A percentile compares a stretch with the other conserved stretches of the same genome.
These are phyloP conservation scores for Marmota monax DNA, from an alignment of 2,113 vertebrate species.

Conservation along the genomic window DNA sequence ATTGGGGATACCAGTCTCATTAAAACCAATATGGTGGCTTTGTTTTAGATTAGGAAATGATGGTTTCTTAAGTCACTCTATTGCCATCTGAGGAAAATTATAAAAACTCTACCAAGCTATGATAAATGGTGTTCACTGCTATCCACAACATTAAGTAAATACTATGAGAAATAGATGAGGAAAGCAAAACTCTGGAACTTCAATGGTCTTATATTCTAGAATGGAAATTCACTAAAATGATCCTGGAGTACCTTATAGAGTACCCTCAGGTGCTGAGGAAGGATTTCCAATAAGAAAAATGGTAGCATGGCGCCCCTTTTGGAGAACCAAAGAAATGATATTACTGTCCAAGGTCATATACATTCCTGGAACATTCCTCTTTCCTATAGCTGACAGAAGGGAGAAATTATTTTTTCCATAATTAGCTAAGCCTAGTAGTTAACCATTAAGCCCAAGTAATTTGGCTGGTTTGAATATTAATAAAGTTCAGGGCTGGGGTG, in stretches of 20 bases:
- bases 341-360: neutral
- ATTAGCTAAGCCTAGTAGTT: constrained; percentile 54
- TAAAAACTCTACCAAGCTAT: neutral
- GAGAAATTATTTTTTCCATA: neutral
- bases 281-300: constrained; percentile 32
- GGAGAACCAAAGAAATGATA: constrained; percentile 47
- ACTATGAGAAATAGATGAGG: neutral
- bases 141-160: neutral
- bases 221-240: neutral
- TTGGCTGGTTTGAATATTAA: constrained; percentile 50
- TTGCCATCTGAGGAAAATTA: constrained; percentile 47
- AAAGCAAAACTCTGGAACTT: neutral
- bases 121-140: neutral
- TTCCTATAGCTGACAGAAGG: neutral
- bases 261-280: neutral
- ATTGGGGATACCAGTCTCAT: neutral
- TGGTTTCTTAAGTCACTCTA: constrained; percentile 35
- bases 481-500: neutral
- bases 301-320: neutral
- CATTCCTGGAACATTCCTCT: neutral
- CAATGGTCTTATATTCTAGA: neutral
- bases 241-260: neutral
- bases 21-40: constrained; percentile 9
- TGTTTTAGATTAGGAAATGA: constrained; percentile 31
- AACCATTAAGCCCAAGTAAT: constrained; percentile 59